Percentiles rank a stretch among this genome's conserved stretches.
phyloP scores from a whole-genome alignment of 2,888 invertebrate species.

The Hermodice carunculata region DNA sequence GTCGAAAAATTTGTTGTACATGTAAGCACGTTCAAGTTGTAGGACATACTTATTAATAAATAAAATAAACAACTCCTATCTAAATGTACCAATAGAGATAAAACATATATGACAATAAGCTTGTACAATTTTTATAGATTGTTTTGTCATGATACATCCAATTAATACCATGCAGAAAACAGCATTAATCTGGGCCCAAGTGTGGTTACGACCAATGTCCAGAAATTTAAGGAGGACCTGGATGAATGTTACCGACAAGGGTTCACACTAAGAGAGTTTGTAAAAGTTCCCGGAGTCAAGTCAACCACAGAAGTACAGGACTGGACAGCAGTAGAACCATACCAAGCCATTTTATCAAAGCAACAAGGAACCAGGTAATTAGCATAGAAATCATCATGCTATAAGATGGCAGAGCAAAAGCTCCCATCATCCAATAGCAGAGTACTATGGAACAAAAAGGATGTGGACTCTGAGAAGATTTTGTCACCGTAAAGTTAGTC shows the following conservation, averaged over 20 bases:
- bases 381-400: no score
- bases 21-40: no score
- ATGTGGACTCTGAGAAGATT: no score
- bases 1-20: no score
- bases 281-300: slow-evolving; percentile 35
- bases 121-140: background rate
- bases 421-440: no score
- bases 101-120: background rate
- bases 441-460: no score
- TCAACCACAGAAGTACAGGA: slow-evolving; percentile 33
- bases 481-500: no score
- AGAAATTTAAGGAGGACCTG: slow-evolving; percentile 27
- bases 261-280: slow-evolving; percentile 32
- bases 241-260: slow-evolving; percentile 35
- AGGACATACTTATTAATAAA: no score
- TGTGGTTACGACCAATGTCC: slow-evolving; percentile 40
- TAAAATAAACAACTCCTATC: background rate
- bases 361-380: no score
- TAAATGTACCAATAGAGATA: background rate
- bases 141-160: background rate
- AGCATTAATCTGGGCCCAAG: slow-evolving; percentile 37
- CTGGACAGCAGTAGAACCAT: slow-evolving; percentile 35
- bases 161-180: slow-evolving; percentile 26
- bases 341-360: slow-evolving; percentile 41
- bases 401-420: no score